Conservation (phyloP, 92 coral and sea anemone species). For the Parazoanthus atlanticus region DNA sequence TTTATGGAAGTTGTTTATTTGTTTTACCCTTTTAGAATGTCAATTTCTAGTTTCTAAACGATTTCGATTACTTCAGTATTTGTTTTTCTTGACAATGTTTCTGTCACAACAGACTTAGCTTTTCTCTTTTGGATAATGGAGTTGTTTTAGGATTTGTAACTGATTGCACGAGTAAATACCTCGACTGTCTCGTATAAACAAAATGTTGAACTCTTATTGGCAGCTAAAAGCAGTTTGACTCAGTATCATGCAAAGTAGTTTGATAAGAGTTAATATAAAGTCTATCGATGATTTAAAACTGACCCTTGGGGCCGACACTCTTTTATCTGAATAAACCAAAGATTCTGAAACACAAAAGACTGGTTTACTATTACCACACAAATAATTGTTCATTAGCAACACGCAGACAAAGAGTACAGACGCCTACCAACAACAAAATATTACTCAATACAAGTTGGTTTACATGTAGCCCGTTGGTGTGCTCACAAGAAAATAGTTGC, state of each 20-base stretch:
- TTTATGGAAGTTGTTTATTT: not conserved
- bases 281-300: not conserved
- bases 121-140: not conserved
- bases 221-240: too few relatives aligned
- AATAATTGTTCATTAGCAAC: constrained; percentile 11
- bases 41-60: not conserved
- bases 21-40: not conserved
- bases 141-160: not conserved
- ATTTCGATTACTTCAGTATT: not conserved
- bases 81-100: not conserved
- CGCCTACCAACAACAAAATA: not conserved
- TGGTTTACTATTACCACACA: not conserved
- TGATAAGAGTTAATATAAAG: not conserved
- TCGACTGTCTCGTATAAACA: not conserved
- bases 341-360: constrained; percentile 1
- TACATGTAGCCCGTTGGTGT: not conserved
- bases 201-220: not conserved
- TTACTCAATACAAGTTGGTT: not conserved
- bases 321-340: not conserved
- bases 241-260: not conserved
- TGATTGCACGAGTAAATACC: not conserved
- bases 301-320: constrained; percentile 18
- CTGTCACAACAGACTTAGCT: not conserved
- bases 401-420: not conserved
- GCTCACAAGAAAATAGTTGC: not conserved